phyloP scores from a whole-genome alignment of 1,140 invertebrate species.

The Aradophagus sp. region DNA sequence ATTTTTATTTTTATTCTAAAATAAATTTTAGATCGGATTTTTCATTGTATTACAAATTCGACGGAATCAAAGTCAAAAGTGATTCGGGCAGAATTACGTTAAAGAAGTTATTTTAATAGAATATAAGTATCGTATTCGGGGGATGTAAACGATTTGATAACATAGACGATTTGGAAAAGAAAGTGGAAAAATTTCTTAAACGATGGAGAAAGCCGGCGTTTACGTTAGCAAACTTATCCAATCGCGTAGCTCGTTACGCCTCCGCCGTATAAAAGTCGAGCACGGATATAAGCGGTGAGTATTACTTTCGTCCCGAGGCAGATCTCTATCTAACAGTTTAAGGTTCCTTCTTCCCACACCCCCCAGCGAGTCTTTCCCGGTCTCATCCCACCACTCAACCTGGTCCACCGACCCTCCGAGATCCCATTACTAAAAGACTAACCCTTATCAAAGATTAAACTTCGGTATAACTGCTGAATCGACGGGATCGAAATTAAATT shows the following conservation, averaged over 20 bases:
- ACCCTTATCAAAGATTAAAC: constrained; percentile 79
- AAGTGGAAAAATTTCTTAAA: constrained; percentile 45
- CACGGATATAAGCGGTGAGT: constrained; percentile 71
- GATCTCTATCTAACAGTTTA: constrained; percentile 76
- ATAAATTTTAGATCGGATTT: too few relatives aligned
- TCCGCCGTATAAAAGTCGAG: constrained; percentile 70
- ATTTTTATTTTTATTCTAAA: too few relatives aligned
- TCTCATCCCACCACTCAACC: constrained; percentile 48
- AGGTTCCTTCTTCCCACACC: constrained; percentile 66
- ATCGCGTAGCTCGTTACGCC: constrained; percentile 73
- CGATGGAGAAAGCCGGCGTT: constrained; percentile 52
- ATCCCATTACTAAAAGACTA: constrained; percentile 77
- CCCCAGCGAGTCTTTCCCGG: constrained; percentile 30
- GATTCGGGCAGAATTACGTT: too few relatives aligned
- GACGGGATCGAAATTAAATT: constrained; percentile 79
- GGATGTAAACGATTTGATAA: constrained; percentile 59
- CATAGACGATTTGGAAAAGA: constrained; percentile 45
- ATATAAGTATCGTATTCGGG: constrained; percentile 48
- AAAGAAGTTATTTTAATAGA: constrained; percentile 12
- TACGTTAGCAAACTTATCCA: constrained; percentile 73
- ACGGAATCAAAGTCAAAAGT: too few relatives aligned
- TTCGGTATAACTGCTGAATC: constrained; percentile 77
- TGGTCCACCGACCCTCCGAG: constrained; percentile 61
- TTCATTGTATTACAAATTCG: too few relatives aligned
- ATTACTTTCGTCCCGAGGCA: constrained; percentile 72